Percentiles rank a stretch among this genome's conserved stretches.
These are phyloP conservation scores for Pseudochromis fuscus DNA, from an alignment of 2,797 vertebrate species.

Conservation along the genomic window DNA sequence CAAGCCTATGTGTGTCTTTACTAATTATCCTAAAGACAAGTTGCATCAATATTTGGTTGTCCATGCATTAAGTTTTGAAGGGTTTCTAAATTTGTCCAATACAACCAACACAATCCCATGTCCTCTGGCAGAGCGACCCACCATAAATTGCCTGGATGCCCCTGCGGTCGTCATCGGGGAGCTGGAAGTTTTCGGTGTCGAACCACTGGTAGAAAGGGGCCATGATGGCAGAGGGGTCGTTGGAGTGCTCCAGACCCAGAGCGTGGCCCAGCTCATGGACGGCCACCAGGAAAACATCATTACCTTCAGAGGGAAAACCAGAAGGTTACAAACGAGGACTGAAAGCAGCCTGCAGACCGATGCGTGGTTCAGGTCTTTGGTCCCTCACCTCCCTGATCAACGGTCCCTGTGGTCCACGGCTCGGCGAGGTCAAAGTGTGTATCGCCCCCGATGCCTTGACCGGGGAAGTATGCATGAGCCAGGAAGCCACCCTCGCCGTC, in stretches of 20 bases:
- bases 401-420: conserved; percentile 90
- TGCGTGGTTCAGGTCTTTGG: too few species aligned
- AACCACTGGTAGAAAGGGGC: conserved; percentile 97
- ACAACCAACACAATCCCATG: background rate
- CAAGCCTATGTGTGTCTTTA: too few species aligned
- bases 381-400: conserved; percentile 88
- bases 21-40: too few species aligned
- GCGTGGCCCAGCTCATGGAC: conserved; percentile 94
- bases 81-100: too few species aligned
- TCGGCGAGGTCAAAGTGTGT: conserved; percentile 94
- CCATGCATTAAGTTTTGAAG: too few species aligned
- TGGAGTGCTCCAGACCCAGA: conserved; percentile 93
- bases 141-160: conserved; percentile 94
- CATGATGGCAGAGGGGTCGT: conserved; percentile 92
- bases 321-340: background rate
- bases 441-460: conserved; percentile 92
- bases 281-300: conserved; percentile 93
- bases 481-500: conserved; percentile 94
- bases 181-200: conserved; percentile 91
- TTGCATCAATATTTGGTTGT: too few species aligned
- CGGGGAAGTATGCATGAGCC: conserved; percentile 95
- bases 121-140: conserved; percentile 40
- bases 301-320: conserved; percentile 80
- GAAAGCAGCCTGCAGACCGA: background rate
- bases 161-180: conserved; percentile 90